Evolutionary conservation across 2,113 vertebrate species (phyloP).

Genomic region (Mus spicilegus): DNA sequence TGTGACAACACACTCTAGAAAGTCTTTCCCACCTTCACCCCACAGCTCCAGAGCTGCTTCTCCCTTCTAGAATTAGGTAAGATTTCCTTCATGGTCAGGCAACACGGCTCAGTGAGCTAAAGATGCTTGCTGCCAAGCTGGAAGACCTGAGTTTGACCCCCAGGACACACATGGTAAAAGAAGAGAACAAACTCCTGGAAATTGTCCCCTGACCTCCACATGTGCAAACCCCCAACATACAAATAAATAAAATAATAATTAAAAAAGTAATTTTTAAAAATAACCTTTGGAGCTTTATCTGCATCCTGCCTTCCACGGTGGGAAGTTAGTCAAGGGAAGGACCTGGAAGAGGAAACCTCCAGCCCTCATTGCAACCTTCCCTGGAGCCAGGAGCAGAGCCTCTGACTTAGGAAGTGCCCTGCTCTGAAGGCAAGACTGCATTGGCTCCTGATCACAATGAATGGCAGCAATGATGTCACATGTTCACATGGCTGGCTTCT

Average conservation of each 20-base stretch:
- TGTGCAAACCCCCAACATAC: not conserved
- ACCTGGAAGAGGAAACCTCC: not conserved
- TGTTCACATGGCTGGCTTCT: not conserved
- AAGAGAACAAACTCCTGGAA: not conserved
- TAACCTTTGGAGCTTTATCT: not conserved
- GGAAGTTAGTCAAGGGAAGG: not conserved
- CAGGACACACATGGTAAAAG: no score
- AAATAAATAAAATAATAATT: not conserved
- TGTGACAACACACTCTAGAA: not conserved
- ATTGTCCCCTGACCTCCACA: not conserved
- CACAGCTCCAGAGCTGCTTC: not conserved
- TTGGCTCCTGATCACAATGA: not conserved
- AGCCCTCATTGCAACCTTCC: not conserved
- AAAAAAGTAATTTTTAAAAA: not conserved
- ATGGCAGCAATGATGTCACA: no score
- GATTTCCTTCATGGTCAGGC: not conserved
- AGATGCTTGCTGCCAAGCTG: not conserved
- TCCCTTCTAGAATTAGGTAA: not conserved
- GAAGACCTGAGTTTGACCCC: not conserved
- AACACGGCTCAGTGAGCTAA: not conserved
- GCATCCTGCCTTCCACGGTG: not conserved
- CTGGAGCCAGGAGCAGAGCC: not conserved
- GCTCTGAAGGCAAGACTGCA: not conserved
- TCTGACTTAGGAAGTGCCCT: not conserved
- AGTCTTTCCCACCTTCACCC: not conserved